phyloP scores from a whole-genome alignment of 92 coral and sea anemone genomes.

The Parazoanthus atlanticus region DNA sequence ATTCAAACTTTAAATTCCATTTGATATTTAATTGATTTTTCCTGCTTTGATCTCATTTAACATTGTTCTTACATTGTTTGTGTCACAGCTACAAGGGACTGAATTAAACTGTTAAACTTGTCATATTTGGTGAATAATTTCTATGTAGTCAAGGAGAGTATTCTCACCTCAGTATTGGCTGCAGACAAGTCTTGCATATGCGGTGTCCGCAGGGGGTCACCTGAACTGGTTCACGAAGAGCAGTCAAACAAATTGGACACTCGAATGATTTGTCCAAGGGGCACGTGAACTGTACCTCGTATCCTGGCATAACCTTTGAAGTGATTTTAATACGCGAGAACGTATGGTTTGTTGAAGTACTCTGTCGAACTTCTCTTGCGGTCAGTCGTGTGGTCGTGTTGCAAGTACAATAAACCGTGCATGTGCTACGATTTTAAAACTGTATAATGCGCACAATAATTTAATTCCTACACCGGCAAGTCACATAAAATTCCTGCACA shows the following conservation, averaged over 20 bases:
- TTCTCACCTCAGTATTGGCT: conserved; percentile 87
- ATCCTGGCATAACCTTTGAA: conserved; percentile 81
- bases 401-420: not conserved
- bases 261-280: conserved; percentile 95
- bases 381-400: not conserved
- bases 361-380: not conserved
- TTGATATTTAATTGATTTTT: too few species aligned
- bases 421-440: not conserved
- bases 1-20: too few species aligned
- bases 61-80: not conserved
- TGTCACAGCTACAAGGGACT: too few species aligned
- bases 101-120: too few species aligned
- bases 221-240: conserved; percentile 95
- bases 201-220: conserved; percentile 99
- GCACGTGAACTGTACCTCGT: conserved; percentile 79
- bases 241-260: conserved; percentile 95
- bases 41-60: not conserved
- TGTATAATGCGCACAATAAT: not conserved
- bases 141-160: not conserved
- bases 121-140: not conserved
- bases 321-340: not conserved
- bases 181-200: conserved; percentile 87
- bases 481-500: not conserved
- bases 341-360: too few species aligned
- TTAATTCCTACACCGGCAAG: not conserved